Conservation (phyloP, 2,888 invertebrate species). For the Spisula solida region DNA sequence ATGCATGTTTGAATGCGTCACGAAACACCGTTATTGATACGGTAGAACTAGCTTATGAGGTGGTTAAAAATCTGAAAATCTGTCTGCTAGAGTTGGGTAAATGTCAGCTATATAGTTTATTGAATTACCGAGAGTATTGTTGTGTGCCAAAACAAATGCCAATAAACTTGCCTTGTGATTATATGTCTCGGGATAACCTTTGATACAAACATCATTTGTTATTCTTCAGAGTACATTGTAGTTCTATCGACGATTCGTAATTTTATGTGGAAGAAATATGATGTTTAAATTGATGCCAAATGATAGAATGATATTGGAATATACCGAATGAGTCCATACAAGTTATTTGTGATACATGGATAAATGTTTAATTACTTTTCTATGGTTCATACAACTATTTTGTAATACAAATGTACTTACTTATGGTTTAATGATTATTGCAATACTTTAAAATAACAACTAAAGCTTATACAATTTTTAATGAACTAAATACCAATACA, state of each 20-base stretch:
- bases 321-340: not conserved
- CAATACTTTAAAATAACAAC: no score
- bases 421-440: no score
- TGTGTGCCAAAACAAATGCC: slow-evolving; percentile 18
- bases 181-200: not conserved
- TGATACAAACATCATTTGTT: not conserved
- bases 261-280: slow-evolving; percentile 7
- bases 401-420: no score
- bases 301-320: not conserved
- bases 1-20: slow-evolving; percentile 17
- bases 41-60: not conserved
- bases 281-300: slow-evolving; percentile 11
- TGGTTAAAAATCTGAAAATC: slow-evolving; percentile 20
- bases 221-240: not conserved
- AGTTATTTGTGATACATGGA: slow-evolving; percentile 85
- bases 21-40: not conserved
- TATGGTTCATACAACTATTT: no score
- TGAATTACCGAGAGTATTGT: not conserved
- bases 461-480: no score
- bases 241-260: not conserved
- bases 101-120: not conserved
- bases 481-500: no score
- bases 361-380: not conserved
- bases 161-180: not conserved
- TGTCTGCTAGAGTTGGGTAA: slow-evolving; percentile 8